phyloP scores from a whole-genome alignment of 2,113 vertebrate genomes.

The Salvelinus alpinus region DNA sequence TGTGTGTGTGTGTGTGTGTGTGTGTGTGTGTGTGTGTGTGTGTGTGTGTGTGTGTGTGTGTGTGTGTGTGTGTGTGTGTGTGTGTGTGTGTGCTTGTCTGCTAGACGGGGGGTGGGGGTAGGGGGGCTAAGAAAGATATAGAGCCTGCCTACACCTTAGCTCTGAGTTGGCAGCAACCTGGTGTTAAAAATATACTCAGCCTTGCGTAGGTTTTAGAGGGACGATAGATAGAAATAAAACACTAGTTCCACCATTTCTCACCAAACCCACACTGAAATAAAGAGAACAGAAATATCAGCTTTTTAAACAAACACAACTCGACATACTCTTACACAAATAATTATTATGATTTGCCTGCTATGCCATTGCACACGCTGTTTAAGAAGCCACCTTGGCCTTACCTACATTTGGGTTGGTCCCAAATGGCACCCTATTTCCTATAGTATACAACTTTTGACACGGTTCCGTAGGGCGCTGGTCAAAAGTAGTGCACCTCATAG shows the following conservation, averaged over 20 bases:
- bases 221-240: slow-evolving; percentile 20
- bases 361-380: no score
- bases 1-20: neutral
- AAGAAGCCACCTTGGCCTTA: neutral
- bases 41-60: neutral
- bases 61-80: no score
- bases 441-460: no score
- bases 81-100: neutral
- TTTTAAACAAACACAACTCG: no score
- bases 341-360: no score
- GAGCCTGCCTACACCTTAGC: slow-evolving; percentile 11
- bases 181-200: slow-evolving; percentile 67
- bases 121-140: slow-evolving; percentile 24
- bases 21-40: neutral
- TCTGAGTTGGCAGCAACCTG: slow-evolving; percentile 46
- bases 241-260: slow-evolving; percentile 45
- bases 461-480: no score
- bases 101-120: neutral
- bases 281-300: slow-evolving; percentile 25
- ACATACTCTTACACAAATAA: no score
- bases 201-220: slow-evolving; percentile 15
- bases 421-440: no score
- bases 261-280: slow-evolving; percentile 39
- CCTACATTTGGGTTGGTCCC: neutral
- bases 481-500: no score